Evolutionary conservation across 2,113 vertebrate genomes (phyloP).

Genomic region (Rhegmatorhina hoffmannsi): DNA sequence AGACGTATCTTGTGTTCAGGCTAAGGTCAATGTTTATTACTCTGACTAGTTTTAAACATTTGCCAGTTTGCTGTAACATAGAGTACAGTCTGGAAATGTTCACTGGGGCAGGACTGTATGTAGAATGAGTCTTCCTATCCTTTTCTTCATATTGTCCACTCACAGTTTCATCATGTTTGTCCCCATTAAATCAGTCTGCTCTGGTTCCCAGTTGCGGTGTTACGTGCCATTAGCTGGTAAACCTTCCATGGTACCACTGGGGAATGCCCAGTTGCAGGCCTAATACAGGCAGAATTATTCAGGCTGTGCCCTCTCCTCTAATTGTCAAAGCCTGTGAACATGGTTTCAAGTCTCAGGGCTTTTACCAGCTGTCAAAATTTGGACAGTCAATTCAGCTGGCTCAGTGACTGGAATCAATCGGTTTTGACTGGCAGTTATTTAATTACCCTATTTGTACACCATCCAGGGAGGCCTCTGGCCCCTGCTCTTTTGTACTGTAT

Average conservation of each 20-base stretch:
- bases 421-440: slow-evolving; percentile 36
- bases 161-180: not conserved
- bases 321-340: slow-evolving; percentile 19
- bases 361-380: slow-evolving; percentile 50
- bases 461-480: not conserved
- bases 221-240: not conserved
- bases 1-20: not conserved
- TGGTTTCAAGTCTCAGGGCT: slow-evolving; percentile 6
- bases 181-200: not conserved
- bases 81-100: not conserved
- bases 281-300: not conserved
- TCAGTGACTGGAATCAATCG: slow-evolving; percentile 32
- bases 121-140: not conserved
- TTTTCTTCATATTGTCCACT: not conserved
- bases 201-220: not conserved
- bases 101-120: not conserved
- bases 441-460: not conserved
- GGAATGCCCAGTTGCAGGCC: not conserved
- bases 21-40: not conserved
- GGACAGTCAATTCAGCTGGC: slow-evolving; percentile 27
- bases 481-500: not conserved
- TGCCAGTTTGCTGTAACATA: not conserved
- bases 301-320: not conserved
- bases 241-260: not conserved
- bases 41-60: not conserved